Conservation (phyloP, 2,113 vertebrate species). For the Pavo muticus region DNA sequence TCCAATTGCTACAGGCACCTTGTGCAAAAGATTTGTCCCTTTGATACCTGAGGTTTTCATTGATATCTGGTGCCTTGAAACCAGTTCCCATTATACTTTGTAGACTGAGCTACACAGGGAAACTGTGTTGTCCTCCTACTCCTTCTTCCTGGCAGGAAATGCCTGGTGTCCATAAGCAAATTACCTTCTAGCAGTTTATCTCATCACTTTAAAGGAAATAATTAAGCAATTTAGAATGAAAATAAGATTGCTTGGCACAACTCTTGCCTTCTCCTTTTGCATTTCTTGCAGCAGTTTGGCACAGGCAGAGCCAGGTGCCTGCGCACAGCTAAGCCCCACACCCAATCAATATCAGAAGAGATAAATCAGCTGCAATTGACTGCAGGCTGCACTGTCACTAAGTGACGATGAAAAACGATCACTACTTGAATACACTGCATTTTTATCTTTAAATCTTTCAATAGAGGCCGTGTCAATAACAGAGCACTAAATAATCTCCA, state of each 20-base stretch:
- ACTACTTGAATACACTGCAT: constrained; percentile 74
- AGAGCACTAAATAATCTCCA: constrained; percentile 80
- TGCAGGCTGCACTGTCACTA: constrained; percentile 77
- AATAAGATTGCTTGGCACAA: background rate
- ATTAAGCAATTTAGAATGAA: background rate
- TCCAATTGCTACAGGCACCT: background rate
- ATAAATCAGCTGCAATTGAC: constrained; percentile 80
- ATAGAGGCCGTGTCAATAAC: constrained; percentile 77
- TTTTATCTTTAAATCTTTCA: constrained; percentile 82
- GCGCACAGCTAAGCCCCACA: constrained; percentile 41
- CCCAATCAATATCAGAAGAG: constrained; percentile 77
- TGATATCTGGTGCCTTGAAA: background rate
- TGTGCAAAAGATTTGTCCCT: background rate
- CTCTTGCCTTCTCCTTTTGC: background rate
- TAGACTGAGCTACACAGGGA: background rate
- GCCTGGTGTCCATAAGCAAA: background rate
- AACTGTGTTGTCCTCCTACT: background rate
- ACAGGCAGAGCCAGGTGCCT: constrained; percentile 13
- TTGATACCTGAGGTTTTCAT: background rate
- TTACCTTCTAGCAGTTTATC: background rate
- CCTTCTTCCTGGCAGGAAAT: background rate
- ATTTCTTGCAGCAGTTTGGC: background rate
- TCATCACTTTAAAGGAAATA: background rate
- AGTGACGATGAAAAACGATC: constrained; percentile 81
- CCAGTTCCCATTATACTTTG: background rate